phyloP scores from a whole-genome alignment of 2,888 invertebrate genomes.

The Merodon equestris region DNA sequence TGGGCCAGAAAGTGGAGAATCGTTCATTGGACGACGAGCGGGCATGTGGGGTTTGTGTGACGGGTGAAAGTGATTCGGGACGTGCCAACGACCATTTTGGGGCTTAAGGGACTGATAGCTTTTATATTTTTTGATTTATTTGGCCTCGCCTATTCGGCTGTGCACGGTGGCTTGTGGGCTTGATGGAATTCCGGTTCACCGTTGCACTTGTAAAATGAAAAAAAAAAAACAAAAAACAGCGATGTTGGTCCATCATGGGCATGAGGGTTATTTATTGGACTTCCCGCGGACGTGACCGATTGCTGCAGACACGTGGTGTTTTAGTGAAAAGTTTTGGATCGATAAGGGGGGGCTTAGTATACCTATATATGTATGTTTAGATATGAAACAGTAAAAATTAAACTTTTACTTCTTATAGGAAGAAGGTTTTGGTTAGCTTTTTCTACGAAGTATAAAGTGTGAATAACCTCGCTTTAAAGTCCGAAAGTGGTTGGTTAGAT shows the following conservation, averaged over 20 bases:
- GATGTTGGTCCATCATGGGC: background rate
- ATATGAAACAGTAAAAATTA: too few species aligned
- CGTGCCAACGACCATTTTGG: constrained; percentile 20
- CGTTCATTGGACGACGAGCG: too few species aligned
- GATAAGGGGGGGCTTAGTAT: too few species aligned
- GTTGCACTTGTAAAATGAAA: constrained; percentile 19
- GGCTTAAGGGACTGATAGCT: constrained; percentile 9
- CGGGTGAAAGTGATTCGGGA: constrained; percentile 22
- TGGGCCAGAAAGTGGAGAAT: background rate
- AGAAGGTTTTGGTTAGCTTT: too few species aligned
- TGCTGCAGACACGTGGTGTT: background rate
- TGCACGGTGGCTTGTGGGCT: constrained; percentile 3
- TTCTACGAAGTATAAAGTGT: too few species aligned
- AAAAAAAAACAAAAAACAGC: too few species aligned
- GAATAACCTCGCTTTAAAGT: too few species aligned
- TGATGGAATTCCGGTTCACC: constrained; percentile 9
- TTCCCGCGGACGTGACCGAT: constrained; percentile 4
- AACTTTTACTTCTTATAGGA: too few species aligned
- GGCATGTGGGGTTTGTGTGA: constrained; percentile 8
- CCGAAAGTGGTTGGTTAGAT: too few species aligned
- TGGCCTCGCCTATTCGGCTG: constrained; percentile 18
- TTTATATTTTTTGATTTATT: constrained; percentile 39
- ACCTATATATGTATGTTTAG: too few species aligned
- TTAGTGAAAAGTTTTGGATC: too few species aligned
- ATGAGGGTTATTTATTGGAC: background rate